Evolutionary conservation across 2,113 vertebrate genomes (phyloP).

Genomic region (Solea solea): DNA sequence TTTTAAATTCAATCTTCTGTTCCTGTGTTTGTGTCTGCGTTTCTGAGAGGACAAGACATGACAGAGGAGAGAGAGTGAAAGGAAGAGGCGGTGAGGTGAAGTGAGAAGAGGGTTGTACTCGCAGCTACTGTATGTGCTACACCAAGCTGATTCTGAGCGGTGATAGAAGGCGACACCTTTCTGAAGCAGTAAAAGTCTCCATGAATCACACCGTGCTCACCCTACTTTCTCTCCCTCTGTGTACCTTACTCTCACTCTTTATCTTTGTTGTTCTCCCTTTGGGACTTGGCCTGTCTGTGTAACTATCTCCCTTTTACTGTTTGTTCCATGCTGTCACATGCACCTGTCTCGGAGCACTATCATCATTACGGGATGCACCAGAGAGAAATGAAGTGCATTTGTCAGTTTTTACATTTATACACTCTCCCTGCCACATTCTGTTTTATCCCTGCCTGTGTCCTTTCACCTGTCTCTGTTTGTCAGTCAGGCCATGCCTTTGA

Average conservation of each 20-base stretch:
- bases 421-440: constrained; percentile 44
- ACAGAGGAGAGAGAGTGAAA: constrained; percentile 20
- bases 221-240: constrained; percentile 19
- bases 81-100: constrained; percentile 25
- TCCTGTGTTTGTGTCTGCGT: constrained; percentile 16
- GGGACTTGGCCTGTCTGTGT: constrained; percentile 36
- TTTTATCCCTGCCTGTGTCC: constrained; percentile 34
- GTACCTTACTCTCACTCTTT: constrained; percentile 36
- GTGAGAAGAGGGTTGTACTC: constrained; percentile 34
- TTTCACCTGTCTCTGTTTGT: constrained; percentile 17
- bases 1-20: constrained; percentile 33
- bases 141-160: constrained; percentile 46
- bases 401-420: constrained; percentile 53
- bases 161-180: constrained; percentile 76
- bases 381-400: constrained; percentile 54
- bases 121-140: constrained; percentile 47
- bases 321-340: constrained; percentile 53
- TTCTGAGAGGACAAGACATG: constrained; percentile 15
- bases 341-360: constrained; percentile 37
- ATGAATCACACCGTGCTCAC: constrained; percentile 69
- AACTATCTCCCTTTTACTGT: constrained; percentile 14
- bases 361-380: constrained; percentile 2
- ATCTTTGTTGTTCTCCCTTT: constrained; percentile 28
- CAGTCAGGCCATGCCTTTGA: neutral
- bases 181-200: constrained; percentile 67